Percentiles rank a stretch among this genome's conserved stretches.
These are phyloP conservation scores for Lemur catta DNA, from an alignment of 2,797 vertebrate genomes.

Conservation along the genomic window DNA sequence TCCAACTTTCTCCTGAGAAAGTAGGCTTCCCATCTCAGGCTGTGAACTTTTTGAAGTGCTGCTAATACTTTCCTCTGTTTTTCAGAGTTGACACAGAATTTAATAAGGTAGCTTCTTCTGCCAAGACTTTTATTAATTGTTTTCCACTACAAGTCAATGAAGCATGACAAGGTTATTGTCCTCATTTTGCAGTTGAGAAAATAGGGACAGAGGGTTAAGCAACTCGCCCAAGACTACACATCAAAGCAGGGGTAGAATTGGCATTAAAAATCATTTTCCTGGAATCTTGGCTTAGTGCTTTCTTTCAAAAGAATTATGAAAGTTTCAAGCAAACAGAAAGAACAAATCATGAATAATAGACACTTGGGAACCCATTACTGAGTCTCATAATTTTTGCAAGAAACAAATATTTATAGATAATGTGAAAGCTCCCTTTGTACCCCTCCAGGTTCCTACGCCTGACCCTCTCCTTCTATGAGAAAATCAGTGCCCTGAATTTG, in stretches of 20 bases:
- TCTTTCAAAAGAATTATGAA: slow-evolving; percentile 19
- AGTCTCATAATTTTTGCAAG: not conserved
- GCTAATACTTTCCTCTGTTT: not conserved
- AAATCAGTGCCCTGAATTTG: not conserved
- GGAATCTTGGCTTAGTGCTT: slow-evolving; percentile 2
- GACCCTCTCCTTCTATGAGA: not conserved
- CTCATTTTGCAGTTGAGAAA: slow-evolving; percentile 43
- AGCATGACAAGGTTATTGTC: not conserved
- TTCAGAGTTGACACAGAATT: slow-evolving; percentile 26
- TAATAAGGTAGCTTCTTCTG: slow-evolving; percentile 7
- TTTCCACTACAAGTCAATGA: not conserved
- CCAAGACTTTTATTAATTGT: slow-evolving; percentile 54
- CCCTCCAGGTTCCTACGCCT: not conserved
- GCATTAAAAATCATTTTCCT: not conserved
- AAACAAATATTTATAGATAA: not conserved
- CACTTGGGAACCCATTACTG: not conserved
- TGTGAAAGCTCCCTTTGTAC: not conserved
- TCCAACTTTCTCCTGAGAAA: not conserved
- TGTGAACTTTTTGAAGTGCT: not conserved
- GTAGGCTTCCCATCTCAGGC: not conserved
- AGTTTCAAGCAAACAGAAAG: not conserved
- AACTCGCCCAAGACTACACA: not conserved
- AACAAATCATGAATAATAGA: not conserved
- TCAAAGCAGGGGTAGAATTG: not conserved
- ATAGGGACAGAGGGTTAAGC: slow-evolving; percentile 3